A percentile compares a stretch with the other conserved stretches of the same genome.
Evolutionary conservation across 2,888 invertebrate genomes (phyloP).

Genomic region (Brachynemurus nebulosus): DNA sequence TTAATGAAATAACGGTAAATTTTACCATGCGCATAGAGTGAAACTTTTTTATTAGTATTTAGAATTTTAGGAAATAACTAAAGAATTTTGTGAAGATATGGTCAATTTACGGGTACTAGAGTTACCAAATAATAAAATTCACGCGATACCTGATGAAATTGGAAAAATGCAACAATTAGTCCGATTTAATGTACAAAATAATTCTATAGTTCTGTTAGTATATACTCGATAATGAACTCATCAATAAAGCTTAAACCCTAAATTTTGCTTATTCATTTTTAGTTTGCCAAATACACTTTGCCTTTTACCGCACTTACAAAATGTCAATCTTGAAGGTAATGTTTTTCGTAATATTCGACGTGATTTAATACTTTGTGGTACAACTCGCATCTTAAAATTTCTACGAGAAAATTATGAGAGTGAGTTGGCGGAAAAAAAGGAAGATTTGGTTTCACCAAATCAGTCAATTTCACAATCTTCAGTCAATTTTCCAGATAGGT

Average conservation of each 20-base stretch:
- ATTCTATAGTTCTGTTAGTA: slow-evolving; percentile 40
- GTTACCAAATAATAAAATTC: slow-evolving; percentile 69
- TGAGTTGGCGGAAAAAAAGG: too few species aligned
- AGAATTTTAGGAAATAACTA: background rate
- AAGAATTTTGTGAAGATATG: slow-evolving; percentile 37
- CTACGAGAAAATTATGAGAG: slow-evolving; percentile 43
- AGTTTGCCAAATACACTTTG: slow-evolving; percentile 56
- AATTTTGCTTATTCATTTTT: slow-evolving; percentile 17
- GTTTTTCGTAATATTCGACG: slow-evolving; percentile 65
- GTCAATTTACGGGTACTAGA: slow-evolving; percentile 60
- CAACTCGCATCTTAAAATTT: slow-evolving; percentile 64
- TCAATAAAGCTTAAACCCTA: too few species aligned
- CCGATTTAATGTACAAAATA: slow-evolving; percentile 74
- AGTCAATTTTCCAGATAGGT: too few species aligned
- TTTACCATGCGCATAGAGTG: background rate
- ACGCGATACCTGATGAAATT: slow-evolving; percentile 64
- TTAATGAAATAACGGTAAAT: slow-evolving; percentile 61
- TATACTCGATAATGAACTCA: slow-evolving; percentile 18
- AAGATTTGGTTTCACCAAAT: too few species aligned
- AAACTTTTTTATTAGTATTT: background rate
- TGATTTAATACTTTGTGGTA: slow-evolving; percentile 77
- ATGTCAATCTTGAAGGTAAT: slow-evolving; percentile 75
- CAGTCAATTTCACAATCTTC: too few species aligned
- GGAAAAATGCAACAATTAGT: slow-evolving; percentile 58
- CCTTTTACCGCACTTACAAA: slow-evolving; percentile 62